A percentile compares a stretch with the other conserved stretches of the same genome.
These are phyloP conservation scores for Onychomys arenicola DNA, from an alignment of 2,797 vertebrate species.

Conservation along the genomic window DNA sequence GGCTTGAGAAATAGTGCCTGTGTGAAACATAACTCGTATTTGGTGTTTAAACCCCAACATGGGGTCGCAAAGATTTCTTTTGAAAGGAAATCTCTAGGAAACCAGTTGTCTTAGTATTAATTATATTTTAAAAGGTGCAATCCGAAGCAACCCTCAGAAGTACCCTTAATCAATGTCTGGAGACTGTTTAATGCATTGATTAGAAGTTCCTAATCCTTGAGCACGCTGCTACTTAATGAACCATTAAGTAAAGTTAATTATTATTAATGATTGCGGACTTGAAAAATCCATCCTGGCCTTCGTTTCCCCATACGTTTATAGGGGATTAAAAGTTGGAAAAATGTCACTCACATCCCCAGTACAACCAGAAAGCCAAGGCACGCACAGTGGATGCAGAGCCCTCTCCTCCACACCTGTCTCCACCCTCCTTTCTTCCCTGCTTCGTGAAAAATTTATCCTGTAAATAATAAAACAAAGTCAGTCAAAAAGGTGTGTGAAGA, in stretches of 20 bases:
- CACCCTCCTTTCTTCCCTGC: neutral
- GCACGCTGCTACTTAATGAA: neutral
- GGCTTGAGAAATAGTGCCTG: slow-evolving; percentile 6
- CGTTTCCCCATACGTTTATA: neutral
- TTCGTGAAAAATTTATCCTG: neutral
- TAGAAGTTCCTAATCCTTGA: slow-evolving; percentile 22
- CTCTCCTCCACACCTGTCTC: neutral
- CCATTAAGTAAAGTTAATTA: slow-evolving; percentile 52
- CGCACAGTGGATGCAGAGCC: neutral
- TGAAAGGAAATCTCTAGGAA: slow-evolving; percentile 50
- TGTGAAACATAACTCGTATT: neutral
- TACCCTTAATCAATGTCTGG: slow-evolving; percentile 16
- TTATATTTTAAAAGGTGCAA: neutral
- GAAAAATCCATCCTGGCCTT: neutral
- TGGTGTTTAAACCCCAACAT: slow-evolving; percentile 22
- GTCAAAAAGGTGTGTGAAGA: neutral
- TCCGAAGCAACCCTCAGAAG: neutral
- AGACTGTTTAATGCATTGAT: neutral
- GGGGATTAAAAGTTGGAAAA: slow-evolving; percentile 6
- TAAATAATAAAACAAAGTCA: neutral
- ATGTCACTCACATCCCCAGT: neutral
- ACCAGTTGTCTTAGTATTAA: slow-evolving; percentile 8
- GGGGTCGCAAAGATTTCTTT: neutral
- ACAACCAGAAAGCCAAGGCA: neutral
- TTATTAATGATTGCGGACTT: slow-evolving; percentile 18